Evolutionary conservation across 2,888 invertebrate genomes (phyloP).

Genomic region (Archips crataeganus): DNA sequence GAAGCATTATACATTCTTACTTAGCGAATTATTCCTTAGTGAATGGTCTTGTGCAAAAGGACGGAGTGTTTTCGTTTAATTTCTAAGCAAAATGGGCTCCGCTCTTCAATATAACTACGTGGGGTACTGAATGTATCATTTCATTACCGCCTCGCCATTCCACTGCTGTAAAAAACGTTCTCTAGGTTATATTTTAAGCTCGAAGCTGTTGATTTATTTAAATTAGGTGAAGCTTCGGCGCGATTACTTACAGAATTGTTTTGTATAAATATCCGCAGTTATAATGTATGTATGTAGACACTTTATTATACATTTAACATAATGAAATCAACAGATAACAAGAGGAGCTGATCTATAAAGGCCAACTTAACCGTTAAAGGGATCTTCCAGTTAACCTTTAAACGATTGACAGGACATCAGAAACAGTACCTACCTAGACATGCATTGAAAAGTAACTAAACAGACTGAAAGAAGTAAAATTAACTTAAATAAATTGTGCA

Average conservation of each 20-base stretch:
- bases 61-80: constrained; percentile 79
- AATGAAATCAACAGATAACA: no score
- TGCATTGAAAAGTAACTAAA: no score
- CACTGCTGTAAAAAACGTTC: constrained; percentile 64
- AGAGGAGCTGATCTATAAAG: no score
- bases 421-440: no score
- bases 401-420: no score
- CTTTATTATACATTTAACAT: no score
- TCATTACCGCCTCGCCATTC: constrained; percentile 66
- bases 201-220: constrained; percentile 53
- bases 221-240: constrained; percentile 50
- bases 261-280: neutral
- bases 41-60: constrained; percentile 53
- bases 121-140: constrained; percentile 70
- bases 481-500: no score
- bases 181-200: constrained; percentile 51
- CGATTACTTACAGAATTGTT: neutral
- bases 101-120: constrained; percentile 75
- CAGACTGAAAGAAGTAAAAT: no score
- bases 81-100: constrained; percentile 73
- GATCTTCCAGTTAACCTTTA: no score
- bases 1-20: constrained; percentile 15
- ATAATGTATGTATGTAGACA: no score
- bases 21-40: constrained; percentile 19
- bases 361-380: no score